Evolutionary conservation across 2,113 vertebrate genomes (phyloP), one percentile per base, ranked within the genome.

Genomic region (Proterorhinus semilunaris): DNA sequence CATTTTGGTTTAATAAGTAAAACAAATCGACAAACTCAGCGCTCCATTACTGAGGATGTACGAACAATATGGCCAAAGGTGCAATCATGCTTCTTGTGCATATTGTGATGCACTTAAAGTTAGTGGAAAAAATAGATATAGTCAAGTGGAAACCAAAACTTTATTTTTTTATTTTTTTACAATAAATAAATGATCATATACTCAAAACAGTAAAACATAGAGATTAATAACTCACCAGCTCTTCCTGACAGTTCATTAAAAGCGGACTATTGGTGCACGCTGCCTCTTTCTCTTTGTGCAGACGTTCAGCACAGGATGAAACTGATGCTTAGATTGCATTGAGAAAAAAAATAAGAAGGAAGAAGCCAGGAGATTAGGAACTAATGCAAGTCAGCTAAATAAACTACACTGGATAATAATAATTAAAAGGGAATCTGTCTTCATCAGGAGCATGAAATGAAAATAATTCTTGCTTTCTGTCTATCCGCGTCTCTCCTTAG

Each of bases 391-490:
- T 87, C 85, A 88, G 89, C 84, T 83, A 88, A 89, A 90, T 86
- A 91, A 91, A 87, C 85, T 74, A 81, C 68, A 9, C 10, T 47
- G 7, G 2, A 47, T 13, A 13, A 57, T 36, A 58, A 49, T 48
- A 48, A 65, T 11, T 50, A 68, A 74, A 70, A 74, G 58, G 87
- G 81, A 83, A 86, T 76, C 75, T 78, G 71, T 86, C 43, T 61
- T 61, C 87, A 83, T 87, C 88, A 90, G 83, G 86, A 86, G 90
- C 92, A 92, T 92, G 91, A 92, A 93, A 93, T 93, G 87, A 91
- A 85, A 92, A 90, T 90, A 87, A 90, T 89, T 90, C 86, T 78
- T 80, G 69, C 85, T 86, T 82, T 85, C 67, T 83, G 63, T 87
- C 87, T 82, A 81, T 76, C 84, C 89, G 82, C 84, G 86, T 89